These are phyloP conservation scores for Psittacara wagleri DNA, from an alignment of 2,113 vertebrate genomes.

Conservation along the genomic window DNA sequence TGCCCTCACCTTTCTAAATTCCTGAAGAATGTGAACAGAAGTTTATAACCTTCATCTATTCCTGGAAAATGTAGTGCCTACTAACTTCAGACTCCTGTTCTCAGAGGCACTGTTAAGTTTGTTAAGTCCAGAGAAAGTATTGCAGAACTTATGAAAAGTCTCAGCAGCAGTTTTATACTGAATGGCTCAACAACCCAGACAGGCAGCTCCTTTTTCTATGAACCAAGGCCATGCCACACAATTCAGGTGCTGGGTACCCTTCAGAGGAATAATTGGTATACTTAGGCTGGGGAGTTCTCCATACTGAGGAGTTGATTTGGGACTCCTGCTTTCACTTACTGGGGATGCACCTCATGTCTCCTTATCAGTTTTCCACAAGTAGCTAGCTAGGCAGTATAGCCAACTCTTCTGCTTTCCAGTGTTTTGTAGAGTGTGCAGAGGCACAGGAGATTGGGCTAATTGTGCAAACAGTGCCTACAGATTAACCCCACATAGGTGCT, in stretches of 20 bases:
- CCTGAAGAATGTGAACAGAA: background rate
- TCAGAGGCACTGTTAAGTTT: background rate
- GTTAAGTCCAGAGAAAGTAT: background rate
- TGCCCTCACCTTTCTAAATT: background rate
- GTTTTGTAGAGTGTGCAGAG: background rate
- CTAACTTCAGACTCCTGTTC: background rate
- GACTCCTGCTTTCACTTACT: background rate
- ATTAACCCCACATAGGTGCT: background rate
- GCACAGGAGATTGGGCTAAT: background rate
- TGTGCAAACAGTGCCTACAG: background rate
- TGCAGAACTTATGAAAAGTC: background rate
- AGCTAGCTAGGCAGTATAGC: background rate
- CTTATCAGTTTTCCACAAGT: background rate
- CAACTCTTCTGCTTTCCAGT: background rate
- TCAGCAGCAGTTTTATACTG: background rate
- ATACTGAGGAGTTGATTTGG: background rate
- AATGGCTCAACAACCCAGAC: background rate
- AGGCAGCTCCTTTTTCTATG: background rate
- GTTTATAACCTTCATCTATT: background rate
- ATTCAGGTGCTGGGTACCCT: background rate
- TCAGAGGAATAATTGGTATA: background rate
- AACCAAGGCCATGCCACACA: background rate
- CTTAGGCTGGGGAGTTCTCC: background rate
- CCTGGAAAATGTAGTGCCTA: background rate
- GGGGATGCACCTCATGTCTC: background rate